Percentiles rank a stretch among this genome's conserved stretches.
Evolutionary conservation across 1,140 invertebrate genomes (phyloP).

Genomic region (Drosophila bocqueti): DNA sequence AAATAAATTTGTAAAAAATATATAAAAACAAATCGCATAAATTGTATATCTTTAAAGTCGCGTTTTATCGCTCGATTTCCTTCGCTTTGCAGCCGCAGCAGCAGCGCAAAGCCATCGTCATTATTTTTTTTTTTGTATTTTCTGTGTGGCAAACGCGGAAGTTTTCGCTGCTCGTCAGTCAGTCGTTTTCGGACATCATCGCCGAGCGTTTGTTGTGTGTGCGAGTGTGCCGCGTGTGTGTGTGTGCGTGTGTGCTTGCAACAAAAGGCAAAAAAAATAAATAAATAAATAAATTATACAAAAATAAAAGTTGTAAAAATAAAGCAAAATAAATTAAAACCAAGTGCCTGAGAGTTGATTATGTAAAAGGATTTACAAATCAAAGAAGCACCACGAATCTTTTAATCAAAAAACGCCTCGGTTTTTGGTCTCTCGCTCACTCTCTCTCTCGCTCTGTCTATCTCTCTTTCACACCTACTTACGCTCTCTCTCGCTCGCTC

Average conservation of each 20-base stretch:
- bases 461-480: slow-evolving; percentile 5
- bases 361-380: slow-evolving; percentile 37
- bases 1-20: slow-evolving; percentile 25
- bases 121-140: slow-evolving; percentile 17
- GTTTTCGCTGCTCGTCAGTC: slow-evolving; percentile 53
- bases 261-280: not conserved
- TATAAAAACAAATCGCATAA: slow-evolving; percentile 12
- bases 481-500: slow-evolving; percentile 31
- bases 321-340: slow-evolving; percentile 25
- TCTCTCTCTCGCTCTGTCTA: slow-evolving; percentile 20
- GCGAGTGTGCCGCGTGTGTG: slow-evolving; percentile 14
- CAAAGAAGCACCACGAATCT: slow-evolving; percentile 37
- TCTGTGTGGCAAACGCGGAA: slow-evolving; percentile 49
- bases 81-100: slow-evolving; percentile 16
- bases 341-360: slow-evolving; percentile 34
- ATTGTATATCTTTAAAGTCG: slow-evolving; percentile 9
- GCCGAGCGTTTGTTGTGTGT: slow-evolving; percentile 42
- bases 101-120: slow-evolving; percentile 9
- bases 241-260: slow-evolving; percentile 25
- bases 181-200: slow-evolving; percentile 50
- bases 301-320: slow-evolving; percentile 25
- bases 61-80: slow-evolving; percentile 23
- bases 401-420: slow-evolving; percentile 54
- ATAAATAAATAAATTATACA: not conserved
- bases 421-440: slow-evolving; percentile 18